Evolutionary conservation across 2,797 vertebrate species (phyloP), one percentile per base, ranked within the genome.

Genomic region (Poeciliopsis infans): DNA sequence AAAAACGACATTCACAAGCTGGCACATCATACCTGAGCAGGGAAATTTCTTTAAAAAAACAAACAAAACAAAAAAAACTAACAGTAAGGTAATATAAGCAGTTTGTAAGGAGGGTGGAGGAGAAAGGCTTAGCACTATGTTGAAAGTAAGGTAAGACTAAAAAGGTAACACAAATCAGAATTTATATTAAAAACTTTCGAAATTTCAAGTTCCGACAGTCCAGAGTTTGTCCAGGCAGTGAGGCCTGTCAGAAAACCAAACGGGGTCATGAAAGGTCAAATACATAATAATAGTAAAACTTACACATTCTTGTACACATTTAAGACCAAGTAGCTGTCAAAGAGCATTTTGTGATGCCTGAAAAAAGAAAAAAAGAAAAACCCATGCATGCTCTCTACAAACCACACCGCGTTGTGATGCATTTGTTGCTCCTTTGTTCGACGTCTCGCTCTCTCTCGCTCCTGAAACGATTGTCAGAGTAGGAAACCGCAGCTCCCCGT

Each of bases 21-120:
- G 96, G 97, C 96, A 98, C 97, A 97, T 97, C 97, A 97, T 99
- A 99, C 98, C 98, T 99, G 98, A 99, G 98, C 98, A 97, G 98
- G 96, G 98, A 97, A 97, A 96, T 96, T 82, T 12, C 47, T 73
- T 51, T 71, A 85, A 79, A 79, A 77, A 79, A 95, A 79, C 1
- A 95, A 80, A 4, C 4, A 36, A 36, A 36, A 5, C 0, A 36
- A 36, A 5, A 39, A 96, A 85, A 96, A 95, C 92, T 89, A 97
- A 97, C 96, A 97, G 96, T 97, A 97, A 98, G 95, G 96, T 95
- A 97, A 97, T 96, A 96, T 96, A 96, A 97, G 97, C 96, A 97
- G 96, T 96, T 96, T 96, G 96, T 96, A 96, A 92, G 66, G 92
- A 39, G 51, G 7, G 0, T 5, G 16, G 16, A 2, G 23, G 41